Percentiles rank a stretch among this genome's conserved stretches.
These are phyloP conservation scores for Anser cygnoides DNA, from an alignment of 2,113 vertebrate species.

Conservation along the genomic window DNA sequence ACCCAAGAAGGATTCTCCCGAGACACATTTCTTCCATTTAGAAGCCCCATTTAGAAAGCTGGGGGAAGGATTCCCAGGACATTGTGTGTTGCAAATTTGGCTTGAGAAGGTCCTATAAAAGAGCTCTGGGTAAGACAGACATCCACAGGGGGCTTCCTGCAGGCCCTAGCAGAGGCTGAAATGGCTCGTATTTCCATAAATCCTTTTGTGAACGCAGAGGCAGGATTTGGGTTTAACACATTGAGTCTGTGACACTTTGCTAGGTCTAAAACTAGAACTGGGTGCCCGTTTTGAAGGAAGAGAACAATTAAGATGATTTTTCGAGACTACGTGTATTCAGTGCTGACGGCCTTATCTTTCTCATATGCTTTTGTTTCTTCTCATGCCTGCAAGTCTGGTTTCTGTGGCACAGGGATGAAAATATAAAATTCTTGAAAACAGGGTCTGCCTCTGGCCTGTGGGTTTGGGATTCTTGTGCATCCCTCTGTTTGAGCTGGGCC, in stretches of 20 bases:
- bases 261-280: background rate
- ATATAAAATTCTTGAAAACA: background rate
- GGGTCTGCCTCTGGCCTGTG: background rate
- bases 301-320: background rate
- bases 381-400: background rate
- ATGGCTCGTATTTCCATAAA: background rate
- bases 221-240: background rate
- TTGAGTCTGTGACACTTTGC: background rate
- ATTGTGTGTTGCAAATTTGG: background rate
- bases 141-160: background rate
- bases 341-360: background rate
- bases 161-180: background rate
- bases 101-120: background rate
- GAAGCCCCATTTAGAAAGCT: background rate
- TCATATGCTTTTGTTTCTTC: background rate
- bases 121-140: background rate
- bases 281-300: background rate
- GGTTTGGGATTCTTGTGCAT: background rate
- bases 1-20: background rate
- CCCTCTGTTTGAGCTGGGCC: conserved; percentile 17
- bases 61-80: background rate
- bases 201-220: background rate
- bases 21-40: background rate
- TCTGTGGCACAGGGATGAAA: background rate
- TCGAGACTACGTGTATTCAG: fast-evolving